These are phyloP conservation scores for Onychostruthus taczanowskii DNA, from an alignment of 2,113 vertebrate species.

Conservation along the genomic window DNA sequence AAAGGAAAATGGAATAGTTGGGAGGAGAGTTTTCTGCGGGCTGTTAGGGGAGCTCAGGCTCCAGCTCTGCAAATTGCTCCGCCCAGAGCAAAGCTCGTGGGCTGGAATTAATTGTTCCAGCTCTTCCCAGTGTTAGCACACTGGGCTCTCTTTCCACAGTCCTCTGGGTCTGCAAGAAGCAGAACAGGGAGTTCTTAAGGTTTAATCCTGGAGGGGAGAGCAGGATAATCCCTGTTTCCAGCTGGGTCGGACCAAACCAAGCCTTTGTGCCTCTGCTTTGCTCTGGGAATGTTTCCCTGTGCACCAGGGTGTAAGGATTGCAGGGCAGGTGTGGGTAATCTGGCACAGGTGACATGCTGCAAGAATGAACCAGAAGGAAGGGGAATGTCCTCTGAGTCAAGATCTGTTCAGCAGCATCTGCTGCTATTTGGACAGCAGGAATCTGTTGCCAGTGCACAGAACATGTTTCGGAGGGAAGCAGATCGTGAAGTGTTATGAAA, in stretches of 20 bases:
- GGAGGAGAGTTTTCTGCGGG: neutral
- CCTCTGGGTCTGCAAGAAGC: neutral
- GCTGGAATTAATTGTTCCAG: neutral
- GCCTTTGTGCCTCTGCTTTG: neutral
- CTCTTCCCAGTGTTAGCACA: neutral
- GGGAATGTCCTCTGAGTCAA: neutral
- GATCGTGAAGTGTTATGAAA: neutral
- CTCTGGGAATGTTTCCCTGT: neutral
- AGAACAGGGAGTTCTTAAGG: neutral
- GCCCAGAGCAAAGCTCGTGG: neutral
- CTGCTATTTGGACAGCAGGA: neutral
- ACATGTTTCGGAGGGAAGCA: neutral
- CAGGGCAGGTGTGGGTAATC: neutral
- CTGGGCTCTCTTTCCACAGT: neutral
- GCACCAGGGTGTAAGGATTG: accelerated
- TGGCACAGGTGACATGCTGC: neutral
- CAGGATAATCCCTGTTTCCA: neutral
- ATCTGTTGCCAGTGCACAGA: neutral
- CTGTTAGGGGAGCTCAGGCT: neutral
- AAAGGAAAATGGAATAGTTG: neutral
- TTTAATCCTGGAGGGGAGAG: neutral
- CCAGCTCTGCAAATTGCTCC: neutral
- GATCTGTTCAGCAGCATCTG: neutral
- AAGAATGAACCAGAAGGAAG: neutral
- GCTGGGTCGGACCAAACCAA: neutral